Evolutionary conservation across 2,888 invertebrate genomes (phyloP).

Genomic region (Chironomus riparius): DNA sequence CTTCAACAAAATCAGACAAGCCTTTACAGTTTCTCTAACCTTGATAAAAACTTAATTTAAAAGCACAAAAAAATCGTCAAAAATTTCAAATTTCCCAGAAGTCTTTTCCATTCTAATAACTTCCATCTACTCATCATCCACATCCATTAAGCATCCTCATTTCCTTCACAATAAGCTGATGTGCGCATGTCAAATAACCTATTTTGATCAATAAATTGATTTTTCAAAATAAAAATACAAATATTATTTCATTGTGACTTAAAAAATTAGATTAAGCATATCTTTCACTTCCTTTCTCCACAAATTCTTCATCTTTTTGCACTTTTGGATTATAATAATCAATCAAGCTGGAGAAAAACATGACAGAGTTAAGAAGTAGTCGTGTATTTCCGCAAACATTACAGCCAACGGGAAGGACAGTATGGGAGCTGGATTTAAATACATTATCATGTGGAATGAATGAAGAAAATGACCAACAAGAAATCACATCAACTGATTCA

Average conservation of each 20-base stretch:
- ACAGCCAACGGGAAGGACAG: conserved; percentile 19
- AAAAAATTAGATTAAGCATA: neutral
- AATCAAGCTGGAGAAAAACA: conserved; percentile 14
- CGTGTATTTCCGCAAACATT: conserved; percentile 19
- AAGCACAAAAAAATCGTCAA: neutral
- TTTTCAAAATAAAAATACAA: neutral
- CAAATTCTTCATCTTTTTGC: neutral
- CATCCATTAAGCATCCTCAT: no score
- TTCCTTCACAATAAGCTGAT: no score
- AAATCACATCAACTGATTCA: conserved; percentile 19
- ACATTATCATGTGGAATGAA: conserved; percentile 24
- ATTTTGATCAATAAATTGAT: neutral
- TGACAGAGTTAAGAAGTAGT: conserved; percentile 7
- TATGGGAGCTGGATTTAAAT: conserved; percentile 21
- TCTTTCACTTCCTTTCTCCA: neutral
- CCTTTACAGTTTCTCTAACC: no score
- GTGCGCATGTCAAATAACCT: neutral
- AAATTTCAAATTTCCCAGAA: neutral
- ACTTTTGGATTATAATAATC: neutral
- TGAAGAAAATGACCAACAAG: conserved; percentile 21
- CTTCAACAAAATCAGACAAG: no score
- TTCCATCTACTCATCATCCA: no score
- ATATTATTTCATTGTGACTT: neutral
- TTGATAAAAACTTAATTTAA: no score
- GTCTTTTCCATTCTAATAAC: no score